These are phyloP conservation scores for Drosophila neocordata DNA, from an alignment of 1,140 invertebrate genomes.

Conservation along the genomic window DNA sequence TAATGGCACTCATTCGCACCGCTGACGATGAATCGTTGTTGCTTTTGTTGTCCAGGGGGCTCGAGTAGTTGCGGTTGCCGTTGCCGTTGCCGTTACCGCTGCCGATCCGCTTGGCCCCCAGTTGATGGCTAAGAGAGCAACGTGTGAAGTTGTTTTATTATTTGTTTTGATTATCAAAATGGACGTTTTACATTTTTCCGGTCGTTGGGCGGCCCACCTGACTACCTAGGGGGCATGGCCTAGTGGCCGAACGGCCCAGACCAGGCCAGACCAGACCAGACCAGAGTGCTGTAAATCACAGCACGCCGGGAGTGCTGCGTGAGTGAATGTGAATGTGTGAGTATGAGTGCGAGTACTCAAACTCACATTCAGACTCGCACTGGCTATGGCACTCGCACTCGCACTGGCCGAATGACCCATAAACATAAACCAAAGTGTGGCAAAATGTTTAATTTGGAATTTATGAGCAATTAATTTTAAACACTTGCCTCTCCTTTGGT, in stretches of 20 bases:
- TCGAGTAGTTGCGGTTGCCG: conserved; percentile 19
- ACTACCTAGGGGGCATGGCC: conserved; percentile 34
- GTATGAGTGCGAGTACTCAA: conserved; percentile 25
- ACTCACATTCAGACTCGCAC: conserved; percentile 16
- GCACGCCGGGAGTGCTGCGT: conserved; percentile 43
- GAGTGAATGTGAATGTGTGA: conserved; percentile 15
- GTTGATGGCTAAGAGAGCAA: conserved; percentile 50
- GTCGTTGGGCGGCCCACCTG: conserved; percentile 62
- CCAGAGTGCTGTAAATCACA: conserved; percentile 55
- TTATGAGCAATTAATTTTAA: conserved; percentile 82
- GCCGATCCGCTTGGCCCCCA: background rate
- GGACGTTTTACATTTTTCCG: conserved; percentile 75
- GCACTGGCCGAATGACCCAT: conserved; percentile 59
- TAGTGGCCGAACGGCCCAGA: conserved; percentile 14
- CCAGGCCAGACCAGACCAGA: conserved; percentile 3
- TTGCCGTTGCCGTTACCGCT: background rate
- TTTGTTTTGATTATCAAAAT: conserved; percentile 82
- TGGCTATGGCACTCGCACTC: conserved; percentile 29
- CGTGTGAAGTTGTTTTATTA: conserved; percentile 82
- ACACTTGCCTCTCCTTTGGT: conserved; percentile 40
- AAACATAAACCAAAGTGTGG: conserved; percentile 74
- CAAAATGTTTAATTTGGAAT: conserved; percentile 79
- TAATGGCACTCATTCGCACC: conserved; percentile 68
- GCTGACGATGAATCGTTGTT: conserved; percentile 18
- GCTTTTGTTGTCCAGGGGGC: conserved; percentile 38